Conservation (phyloP, 2,888 invertebrate genomes). For the Lypha dubia region DNA sequence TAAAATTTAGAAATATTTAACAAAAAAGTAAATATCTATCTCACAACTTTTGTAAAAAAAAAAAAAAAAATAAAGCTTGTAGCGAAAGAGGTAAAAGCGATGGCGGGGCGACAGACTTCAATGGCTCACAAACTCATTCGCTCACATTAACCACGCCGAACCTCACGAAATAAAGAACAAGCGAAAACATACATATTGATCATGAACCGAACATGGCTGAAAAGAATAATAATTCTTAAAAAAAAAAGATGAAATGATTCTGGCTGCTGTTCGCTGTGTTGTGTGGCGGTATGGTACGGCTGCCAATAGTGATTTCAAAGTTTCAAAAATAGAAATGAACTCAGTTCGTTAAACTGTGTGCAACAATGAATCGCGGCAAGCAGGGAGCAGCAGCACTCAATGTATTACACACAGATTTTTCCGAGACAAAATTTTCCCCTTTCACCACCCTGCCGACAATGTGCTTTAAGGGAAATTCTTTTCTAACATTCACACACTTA, state of each 20-base stretch:
- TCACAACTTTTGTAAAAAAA: background rate
- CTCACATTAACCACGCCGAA: constrained; percentile 29
- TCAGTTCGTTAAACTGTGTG: constrained; percentile 83
- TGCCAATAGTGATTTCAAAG: constrained; percentile 72
- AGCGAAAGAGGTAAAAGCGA: constrained; percentile 21
- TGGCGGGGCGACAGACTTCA: constrained; percentile 28
- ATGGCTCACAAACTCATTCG: constrained; percentile 44
- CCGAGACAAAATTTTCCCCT: constrained; percentile 47
- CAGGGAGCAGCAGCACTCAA: background rate
- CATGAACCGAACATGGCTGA: constrained; percentile 67
- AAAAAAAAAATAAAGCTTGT: background rate
- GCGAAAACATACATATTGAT: constrained; percentile 57
- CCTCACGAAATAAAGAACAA: constrained; percentile 33
- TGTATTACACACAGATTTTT: constrained; percentile 12
- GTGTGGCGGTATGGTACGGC: constrained; percentile 18
- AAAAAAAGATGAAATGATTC: constrained; percentile 27
- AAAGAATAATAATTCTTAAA: constrained; percentile 42
- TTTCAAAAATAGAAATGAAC: constrained; percentile 84
- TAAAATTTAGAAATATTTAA: constrained; percentile 22
- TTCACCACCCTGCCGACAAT: constrained; percentile 7
- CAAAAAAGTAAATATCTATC: constrained; percentile 29
- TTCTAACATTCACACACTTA: constrained; percentile 50
- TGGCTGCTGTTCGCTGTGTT: constrained; percentile 51
- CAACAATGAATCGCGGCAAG: constrained; percentile 56
- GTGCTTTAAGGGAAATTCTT: constrained; percentile 12